These are phyloP conservation scores for Acleris laterana DNA, from an alignment of 2,888 invertebrate genomes.

Conservation along the genomic window DNA sequence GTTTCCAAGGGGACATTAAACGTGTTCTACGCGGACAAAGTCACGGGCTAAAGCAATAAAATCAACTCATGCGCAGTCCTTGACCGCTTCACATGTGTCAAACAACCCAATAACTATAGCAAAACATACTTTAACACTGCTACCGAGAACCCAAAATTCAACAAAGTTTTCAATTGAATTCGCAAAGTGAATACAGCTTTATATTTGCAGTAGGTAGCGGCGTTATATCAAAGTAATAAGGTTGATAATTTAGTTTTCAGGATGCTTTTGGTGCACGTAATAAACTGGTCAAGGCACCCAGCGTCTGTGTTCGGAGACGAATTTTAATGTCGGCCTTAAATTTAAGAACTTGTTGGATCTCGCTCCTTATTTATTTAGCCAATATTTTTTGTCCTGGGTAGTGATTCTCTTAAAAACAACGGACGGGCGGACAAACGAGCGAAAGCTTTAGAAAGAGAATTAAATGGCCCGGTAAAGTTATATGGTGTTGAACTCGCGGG, in stretches of 20 bases:
- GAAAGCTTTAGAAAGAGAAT: too few relatives aligned
- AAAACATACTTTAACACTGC: conserved; percentile 15
- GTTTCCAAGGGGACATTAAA: too few relatives aligned
- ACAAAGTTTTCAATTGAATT: conserved; percentile 21
- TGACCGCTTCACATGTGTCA: conserved; percentile 51
- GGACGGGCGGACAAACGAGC: too few relatives aligned
- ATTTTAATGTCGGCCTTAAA: conserved; percentile 41
- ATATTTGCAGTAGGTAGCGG: not conserved
- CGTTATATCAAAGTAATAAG: conserved; percentile 9
- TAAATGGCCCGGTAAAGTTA: too few relatives aligned
- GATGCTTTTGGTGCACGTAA: conserved; percentile 30
- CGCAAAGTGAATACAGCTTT: conserved; percentile 16
- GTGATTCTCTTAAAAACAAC: too few relatives aligned
- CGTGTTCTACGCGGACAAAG: too few relatives aligned
- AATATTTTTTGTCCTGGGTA: too few relatives aligned
- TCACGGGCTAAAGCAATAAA: conserved; percentile 3
- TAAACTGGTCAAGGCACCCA: conserved; percentile 43
- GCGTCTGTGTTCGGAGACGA: conserved; percentile 37
- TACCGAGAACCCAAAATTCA: conserved; percentile 6
- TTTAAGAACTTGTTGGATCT: not conserved
- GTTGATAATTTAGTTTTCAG: not conserved
- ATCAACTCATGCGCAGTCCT: conserved; percentile 45
- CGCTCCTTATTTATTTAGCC: too few relatives aligned
- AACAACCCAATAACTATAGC: conserved; percentile 9
- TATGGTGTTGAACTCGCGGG: too few relatives aligned